Conservation (phyloP, 2,113 vertebrate species). For the Oncorhynchus gorbuscha region DNA sequence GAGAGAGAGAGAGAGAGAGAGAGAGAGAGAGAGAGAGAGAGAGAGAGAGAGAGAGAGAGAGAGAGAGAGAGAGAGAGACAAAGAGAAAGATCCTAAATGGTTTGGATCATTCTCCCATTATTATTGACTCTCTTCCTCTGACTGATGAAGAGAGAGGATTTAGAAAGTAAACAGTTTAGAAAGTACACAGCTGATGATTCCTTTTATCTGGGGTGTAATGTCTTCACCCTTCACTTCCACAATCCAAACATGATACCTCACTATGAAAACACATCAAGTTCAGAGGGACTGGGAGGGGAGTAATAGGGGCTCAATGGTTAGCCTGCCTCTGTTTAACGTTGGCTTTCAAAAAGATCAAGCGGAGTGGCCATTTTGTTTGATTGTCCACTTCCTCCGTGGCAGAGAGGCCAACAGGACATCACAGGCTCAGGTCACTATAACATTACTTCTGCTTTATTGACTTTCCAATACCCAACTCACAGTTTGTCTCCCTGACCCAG, state of each 20-base stretch:
- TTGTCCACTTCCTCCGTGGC: conserved; percentile 69
- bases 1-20: conserved; percentile 6
- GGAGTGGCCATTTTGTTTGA: conserved; percentile 71
- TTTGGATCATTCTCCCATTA: conserved; percentile 10
- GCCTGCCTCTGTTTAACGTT: conserved; percentile 64
- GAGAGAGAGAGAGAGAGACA: background rate
- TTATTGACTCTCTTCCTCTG: conserved; percentile 27
- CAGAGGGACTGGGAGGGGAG: conserved; percentile 61
- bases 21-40: background rate
- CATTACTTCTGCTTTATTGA: conserved; percentile 78
- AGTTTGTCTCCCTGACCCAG: conserved; percentile 71
- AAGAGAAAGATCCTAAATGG: conserved; percentile 19
- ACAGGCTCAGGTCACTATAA: conserved; percentile 70
- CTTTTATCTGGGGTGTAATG: conserved; percentile 52
- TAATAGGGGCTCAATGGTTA: conserved; percentile 51
- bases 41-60: background rate
- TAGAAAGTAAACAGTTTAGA: conserved; percentile 35
- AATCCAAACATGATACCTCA: conserved; percentile 54
- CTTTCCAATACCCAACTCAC: conserved; percentile 74
- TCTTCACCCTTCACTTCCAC: conserved; percentile 36
- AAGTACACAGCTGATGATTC: conserved; percentile 53
- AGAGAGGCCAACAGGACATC: conserved; percentile 69
- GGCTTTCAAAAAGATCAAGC: conserved; percentile 65
- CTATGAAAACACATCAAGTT: conserved; percentile 55
- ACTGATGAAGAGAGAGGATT: conserved; percentile 10